phyloP scores from a whole-genome alignment of 2,888 invertebrate genomes.

The Hypercompe scribonia region DNA sequence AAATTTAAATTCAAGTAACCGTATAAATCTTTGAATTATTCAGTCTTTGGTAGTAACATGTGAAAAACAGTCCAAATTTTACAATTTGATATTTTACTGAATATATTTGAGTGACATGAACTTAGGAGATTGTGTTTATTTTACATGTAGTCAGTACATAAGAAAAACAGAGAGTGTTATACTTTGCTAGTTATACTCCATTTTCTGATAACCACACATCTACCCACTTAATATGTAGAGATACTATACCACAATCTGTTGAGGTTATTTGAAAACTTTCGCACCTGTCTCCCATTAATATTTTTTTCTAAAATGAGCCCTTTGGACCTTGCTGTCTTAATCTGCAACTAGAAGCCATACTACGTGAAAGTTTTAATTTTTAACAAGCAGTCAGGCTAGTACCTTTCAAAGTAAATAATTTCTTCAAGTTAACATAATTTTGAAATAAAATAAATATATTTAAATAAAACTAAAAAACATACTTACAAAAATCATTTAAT shows the following conservation, averaged over 20 bases:
- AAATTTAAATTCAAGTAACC: neutral
- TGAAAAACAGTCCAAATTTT: neutral
- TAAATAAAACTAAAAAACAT: no score
- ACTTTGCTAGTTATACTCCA: neutral
- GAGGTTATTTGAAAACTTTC: neutral
- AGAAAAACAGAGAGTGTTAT: neutral
- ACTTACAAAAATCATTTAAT: no score
- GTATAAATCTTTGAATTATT: neutral
- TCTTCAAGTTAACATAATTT: no score
- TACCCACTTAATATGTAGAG: neutral
- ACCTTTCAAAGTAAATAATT: no score
- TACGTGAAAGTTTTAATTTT: no score
- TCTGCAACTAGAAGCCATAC: neutral
- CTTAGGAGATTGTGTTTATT: neutral
- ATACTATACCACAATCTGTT: neutral
- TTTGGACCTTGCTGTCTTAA: neutral
- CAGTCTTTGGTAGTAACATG: neutral
- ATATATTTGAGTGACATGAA: neutral
- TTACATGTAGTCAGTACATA: neutral
- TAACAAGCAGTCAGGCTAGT: no score
- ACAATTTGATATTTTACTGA: neutral
- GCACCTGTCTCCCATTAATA: neutral
- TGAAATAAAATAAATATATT: no score
- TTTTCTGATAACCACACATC: neutral
- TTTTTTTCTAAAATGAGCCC: neutral